Base-by-base conservation (phyloP, 2,888 invertebrate genomes). In the Tipula helvola region DNA sequence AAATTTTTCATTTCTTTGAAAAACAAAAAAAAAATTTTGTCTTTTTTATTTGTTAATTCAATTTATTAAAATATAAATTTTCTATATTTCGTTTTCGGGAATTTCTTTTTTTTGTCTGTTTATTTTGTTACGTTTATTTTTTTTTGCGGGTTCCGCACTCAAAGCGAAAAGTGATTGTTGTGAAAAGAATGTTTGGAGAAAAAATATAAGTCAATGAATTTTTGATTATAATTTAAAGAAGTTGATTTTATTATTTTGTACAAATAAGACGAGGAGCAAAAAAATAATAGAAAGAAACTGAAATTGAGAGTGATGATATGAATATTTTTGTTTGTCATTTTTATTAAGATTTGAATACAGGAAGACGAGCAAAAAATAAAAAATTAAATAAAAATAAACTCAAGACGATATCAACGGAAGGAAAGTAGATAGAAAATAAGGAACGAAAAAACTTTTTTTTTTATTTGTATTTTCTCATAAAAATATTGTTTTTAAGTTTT, bases 151-250 rank as follows among this genome's bases (percentile, higher is more conserved):
- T 71, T 84, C 84, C 36, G n/a, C 39, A 84, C 84, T 84, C 84
- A n/a, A 71, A 71, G 28, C 18, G 71, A 41, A 84, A 84, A 84
- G 16, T 84, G 71, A 71, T 71, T 71, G 71, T 71, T 71, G 28
- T 71, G 71, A 71, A 71, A 18, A 18, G 10, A 18, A 71, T 28
- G 28, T 16, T 71, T 71, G 10, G 84, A 39, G 39, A 39, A 84
- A 84, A 84, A 84, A 39, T 36, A 84, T 39, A 84, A 84, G 84
- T 84, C 84, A 84, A 84, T 84, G 84, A 84, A 84, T 84, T 84
- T 84, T 84, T 84, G 84, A 84, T 84, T 84, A 41, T 84, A 39
- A 41, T 84, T 84, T 84, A 41, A 84, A 36, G 84, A 84, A 39
- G 84, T 39, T 84, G 84, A 71, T 71, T 71, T 71, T 71, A 71